A percentile compares a stretch with the other conserved stretches of the same genome.
phyloP scores from a whole-genome alignment of 2,888 invertebrate species.

The Tineola bisselliella region DNA sequence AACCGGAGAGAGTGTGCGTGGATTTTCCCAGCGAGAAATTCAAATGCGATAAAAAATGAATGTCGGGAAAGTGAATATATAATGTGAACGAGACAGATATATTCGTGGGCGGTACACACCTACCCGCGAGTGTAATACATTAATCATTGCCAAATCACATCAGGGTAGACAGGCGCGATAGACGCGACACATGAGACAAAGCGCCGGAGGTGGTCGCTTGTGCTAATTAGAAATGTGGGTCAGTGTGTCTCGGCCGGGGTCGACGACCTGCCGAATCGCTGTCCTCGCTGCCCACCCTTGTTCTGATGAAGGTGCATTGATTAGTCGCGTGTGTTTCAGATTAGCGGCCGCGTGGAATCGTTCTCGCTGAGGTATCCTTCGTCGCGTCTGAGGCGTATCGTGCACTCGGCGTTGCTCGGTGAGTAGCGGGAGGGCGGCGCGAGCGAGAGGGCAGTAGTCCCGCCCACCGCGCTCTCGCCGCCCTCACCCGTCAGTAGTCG shows the following conservation, averaged over 20 bases:
- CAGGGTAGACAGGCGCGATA: no score
- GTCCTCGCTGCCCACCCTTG: background rate
- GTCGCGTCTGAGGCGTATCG: slow-evolving; percentile 34
- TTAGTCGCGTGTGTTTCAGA: background rate
- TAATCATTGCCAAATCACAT: no score
- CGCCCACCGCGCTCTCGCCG: background rate
- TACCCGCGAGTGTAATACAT: background rate
- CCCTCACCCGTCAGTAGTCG: slow-evolving; percentile 16
- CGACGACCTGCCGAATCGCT: background rate
- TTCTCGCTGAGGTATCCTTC: slow-evolving; percentile 36
- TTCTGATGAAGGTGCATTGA: background rate
- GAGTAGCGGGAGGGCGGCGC: slow-evolving; percentile 5
- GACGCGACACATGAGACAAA: no score
- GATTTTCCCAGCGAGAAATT: slow-evolving; percentile 66
- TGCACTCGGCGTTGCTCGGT: slow-evolving; percentile 25
- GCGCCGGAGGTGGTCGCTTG: no score
- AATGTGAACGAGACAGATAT: slow-evolving; percentile 36
- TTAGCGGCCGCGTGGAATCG: background rate
- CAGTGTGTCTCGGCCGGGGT: background rate
- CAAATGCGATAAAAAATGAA: slow-evolving; percentile 68
- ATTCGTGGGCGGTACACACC: slow-evolving; percentile 20
- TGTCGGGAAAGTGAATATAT: slow-evolving; percentile 63
- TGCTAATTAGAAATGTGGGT: background rate
- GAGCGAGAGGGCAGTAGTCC: background rate
- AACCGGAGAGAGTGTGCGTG: background rate